Evolutionary conservation across 2,888 invertebrate species (phyloP).

Genomic region (Lithophane socia): DNA sequence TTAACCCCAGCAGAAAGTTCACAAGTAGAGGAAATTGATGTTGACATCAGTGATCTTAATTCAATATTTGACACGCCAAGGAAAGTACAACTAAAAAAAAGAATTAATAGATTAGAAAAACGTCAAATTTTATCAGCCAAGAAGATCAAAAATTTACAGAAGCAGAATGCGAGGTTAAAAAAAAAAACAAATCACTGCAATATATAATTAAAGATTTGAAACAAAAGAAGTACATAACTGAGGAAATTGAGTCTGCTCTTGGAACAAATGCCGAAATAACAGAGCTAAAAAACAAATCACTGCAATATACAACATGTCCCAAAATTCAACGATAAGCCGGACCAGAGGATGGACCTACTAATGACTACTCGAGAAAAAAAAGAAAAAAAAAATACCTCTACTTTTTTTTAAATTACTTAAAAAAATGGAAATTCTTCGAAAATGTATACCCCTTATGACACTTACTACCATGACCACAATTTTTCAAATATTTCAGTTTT

Average conservation of each 20-base stretch:
- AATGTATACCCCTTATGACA: too few relatives aligned
- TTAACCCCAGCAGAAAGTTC: neutral
- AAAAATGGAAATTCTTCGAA: too few relatives aligned
- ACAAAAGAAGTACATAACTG: neutral
- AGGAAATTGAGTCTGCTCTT: constrained; percentile 2
- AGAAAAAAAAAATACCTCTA: too few relatives aligned
- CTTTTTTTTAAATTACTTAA: too few relatives aligned
- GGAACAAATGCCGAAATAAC: constrained; percentile 1
- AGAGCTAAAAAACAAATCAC: neutral
- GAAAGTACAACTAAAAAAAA: constrained; percentile 5
- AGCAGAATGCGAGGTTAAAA: neutral
- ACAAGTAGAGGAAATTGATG: constrained; percentile 3
- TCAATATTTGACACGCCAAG: constrained; percentile 4
- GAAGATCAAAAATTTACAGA: neutral
- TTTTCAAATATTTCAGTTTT: too few relatives aligned
- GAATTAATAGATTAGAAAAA: neutral
- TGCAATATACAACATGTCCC: too few relatives aligned
- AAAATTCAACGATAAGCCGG: too few relatives aligned
- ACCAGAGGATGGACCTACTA: too few relatives aligned
- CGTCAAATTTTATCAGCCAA: neutral
- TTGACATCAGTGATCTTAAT: neutral
- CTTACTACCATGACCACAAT: too few relatives aligned
- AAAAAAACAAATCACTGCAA: neutral
- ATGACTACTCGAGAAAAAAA: too few relatives aligned
- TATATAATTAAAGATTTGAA: constrained; percentile 1